phyloP scores from a whole-genome alignment of 2,113 vertebrate genomes.

The Procavia capensis region DNA sequence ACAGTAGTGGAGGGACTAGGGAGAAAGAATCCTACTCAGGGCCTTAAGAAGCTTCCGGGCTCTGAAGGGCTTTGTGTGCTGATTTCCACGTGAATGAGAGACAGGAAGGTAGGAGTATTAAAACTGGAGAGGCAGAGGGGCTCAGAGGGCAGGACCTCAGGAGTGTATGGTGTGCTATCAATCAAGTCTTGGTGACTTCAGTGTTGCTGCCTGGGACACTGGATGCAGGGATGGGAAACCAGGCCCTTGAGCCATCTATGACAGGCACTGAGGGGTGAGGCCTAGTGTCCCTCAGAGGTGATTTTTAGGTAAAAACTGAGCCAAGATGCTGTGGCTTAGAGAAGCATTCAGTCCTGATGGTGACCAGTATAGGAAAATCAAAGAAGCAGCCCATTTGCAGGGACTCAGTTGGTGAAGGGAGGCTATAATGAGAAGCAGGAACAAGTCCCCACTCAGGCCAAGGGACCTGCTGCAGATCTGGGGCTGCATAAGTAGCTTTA shows the following conservation, averaged over 20 bases:
- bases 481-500: background rate
- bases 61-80: background rate
- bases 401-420: background rate
- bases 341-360: background rate
- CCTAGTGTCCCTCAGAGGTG: background rate
- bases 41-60: background rate
- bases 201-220: background rate
- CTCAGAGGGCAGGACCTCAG: background rate
- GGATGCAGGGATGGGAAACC: background rate
- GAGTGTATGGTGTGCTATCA: background rate
- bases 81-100: too few species aligned
- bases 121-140: background rate
- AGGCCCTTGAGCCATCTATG: background rate
- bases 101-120: background rate
- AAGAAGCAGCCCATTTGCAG: background rate
- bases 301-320: background rate
- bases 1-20: background rate
- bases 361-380: constrained; percentile 3
- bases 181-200: background rate
- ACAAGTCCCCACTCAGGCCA: background rate
- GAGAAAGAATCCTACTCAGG: background rate
- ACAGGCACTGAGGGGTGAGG: background rate
- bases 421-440: background rate
- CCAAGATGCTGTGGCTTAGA: background rate
- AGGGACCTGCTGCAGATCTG: background rate